Conservation (phyloP, 2,113 vertebrate species). For the Chauna torquata region DNA sequence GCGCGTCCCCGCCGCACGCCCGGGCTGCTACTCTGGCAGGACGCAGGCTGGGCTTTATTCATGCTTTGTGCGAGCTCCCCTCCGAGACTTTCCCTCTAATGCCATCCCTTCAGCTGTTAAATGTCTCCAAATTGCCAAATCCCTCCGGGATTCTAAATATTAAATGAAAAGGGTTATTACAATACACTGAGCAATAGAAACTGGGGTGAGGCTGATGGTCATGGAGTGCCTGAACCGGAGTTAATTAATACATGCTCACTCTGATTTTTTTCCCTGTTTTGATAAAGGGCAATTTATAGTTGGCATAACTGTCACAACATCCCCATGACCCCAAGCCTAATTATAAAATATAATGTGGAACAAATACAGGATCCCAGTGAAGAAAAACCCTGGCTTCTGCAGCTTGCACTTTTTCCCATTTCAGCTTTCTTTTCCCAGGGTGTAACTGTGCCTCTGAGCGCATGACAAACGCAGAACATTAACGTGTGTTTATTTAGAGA, state of each 20-base stretch:
- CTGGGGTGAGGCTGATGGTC: background rate
- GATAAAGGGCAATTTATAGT: constrained; percentile 50
- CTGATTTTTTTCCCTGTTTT: background rate
- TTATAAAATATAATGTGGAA: constrained; percentile 27
- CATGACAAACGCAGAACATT: background rate
- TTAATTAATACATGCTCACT: constrained; percentile 53
- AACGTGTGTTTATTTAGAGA: constrained; percentile 43
- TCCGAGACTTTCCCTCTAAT: background rate
- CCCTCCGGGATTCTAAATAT: background rate
- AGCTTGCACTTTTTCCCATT: background rate
- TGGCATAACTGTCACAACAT: constrained; percentile 21
- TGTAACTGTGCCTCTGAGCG: background rate
- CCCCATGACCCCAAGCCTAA: constrained; percentile 4
- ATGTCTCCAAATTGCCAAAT: background rate
- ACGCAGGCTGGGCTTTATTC: background rate
- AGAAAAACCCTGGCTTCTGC: background rate
- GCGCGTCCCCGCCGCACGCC: accelerated
- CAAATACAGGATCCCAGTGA: background rate
- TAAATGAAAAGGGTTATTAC: background rate
- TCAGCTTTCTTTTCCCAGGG: background rate
- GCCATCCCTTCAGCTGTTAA: background rate
- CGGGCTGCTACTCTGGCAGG: background rate
- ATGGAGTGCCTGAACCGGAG: background rate
- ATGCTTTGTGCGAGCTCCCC: background rate
- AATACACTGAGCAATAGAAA: background rate